Evolutionary conservation across 2,797 vertebrate genomes (phyloP).

Genomic region (Lepilemur ruficaudatus): DNA sequence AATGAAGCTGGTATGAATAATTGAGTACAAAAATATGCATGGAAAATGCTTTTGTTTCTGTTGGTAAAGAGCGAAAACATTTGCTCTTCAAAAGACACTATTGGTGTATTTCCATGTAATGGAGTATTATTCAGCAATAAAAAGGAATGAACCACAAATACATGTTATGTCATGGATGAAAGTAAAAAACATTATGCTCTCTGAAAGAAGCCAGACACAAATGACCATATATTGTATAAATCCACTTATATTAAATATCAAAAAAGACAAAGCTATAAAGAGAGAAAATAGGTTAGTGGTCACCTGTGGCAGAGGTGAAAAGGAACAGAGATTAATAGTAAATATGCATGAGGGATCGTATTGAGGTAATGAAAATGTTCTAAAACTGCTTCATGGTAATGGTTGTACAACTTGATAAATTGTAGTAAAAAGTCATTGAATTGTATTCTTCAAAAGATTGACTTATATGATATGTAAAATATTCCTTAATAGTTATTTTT

Average conservation of each 20-base stretch:
- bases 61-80: neutral
- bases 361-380: neutral
- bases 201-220: neutral
- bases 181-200: neutral
- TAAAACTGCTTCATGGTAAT: neutral
- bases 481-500: neutral
- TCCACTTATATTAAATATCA: neutral
- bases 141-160: neutral
- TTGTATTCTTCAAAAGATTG: neutral
- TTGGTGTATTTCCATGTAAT: neutral
- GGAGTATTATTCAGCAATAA: neutral
- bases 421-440: neutral
- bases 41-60: neutral
- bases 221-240: neutral
- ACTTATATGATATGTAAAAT: neutral
- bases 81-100: neutral
- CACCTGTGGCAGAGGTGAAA: neutral
- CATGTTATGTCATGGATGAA: neutral
- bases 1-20: neutral
- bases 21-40: neutral
- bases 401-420: neutral
- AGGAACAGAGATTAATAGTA: neutral
- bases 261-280: neutral
- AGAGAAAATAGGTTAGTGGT: neutral
- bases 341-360: neutral